These are phyloP conservation scores for Zingel zingel DNA, from an alignment of 2,113 vertebrate genomes.

Conservation along the genomic window DNA sequence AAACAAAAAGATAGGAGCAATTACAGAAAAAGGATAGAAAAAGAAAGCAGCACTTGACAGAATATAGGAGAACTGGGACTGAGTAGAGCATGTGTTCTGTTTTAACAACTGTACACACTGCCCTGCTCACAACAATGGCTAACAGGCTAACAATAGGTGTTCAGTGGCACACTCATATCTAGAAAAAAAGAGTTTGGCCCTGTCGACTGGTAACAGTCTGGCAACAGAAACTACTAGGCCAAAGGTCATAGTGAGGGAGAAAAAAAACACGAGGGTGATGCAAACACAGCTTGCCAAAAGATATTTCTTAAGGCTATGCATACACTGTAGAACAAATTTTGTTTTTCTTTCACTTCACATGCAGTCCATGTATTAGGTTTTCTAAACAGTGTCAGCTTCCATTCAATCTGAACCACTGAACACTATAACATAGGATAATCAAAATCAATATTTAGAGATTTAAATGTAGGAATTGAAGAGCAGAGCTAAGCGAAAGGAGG, in stretches of 20 bases:
- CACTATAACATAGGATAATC: not conserved
- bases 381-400: not conserved
- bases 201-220: constrained; percentile 42
- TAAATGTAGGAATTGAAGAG: not conserved
- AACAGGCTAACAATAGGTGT: constrained; percentile 64
- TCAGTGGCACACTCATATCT: constrained; percentile 30
- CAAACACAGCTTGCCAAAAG: constrained; percentile 20
- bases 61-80: constrained; percentile 24
- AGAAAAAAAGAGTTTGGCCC: constrained; percentile 56
- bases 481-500: not conserved
- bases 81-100: constrained; percentile 9
- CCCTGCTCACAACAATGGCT: constrained; percentile 31
- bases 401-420: not conserved
- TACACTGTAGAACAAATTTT: not conserved
- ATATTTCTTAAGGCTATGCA: not conserved
- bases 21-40: not conserved
- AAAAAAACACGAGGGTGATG: constrained; percentile 23
- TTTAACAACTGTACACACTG: constrained; percentile 19
- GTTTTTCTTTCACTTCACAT: not conserved
- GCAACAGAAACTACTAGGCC: constrained; percentile 54
- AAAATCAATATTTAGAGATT: not conserved
- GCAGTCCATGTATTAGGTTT: not conserved
- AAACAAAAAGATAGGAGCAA: not conserved
- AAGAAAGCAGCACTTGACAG: not conserved
- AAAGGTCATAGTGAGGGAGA: constrained; percentile 57